Evolutionary conservation across 1,140 invertebrate genomes (phyloP), one percentile per base, ranked within the genome.

Genomic region (Reticulitermes speratus): DNA sequence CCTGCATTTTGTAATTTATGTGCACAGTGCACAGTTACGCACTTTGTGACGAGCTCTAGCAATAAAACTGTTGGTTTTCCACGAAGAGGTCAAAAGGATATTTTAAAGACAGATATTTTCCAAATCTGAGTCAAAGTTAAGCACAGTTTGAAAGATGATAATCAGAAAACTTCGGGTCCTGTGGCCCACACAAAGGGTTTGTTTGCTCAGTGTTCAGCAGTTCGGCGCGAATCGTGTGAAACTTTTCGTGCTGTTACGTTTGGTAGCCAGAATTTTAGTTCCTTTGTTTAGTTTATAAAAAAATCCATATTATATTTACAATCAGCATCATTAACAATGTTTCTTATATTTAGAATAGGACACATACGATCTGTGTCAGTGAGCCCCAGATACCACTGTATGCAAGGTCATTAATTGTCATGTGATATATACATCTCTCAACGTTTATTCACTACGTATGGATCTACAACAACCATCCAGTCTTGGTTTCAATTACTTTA

Each of bases 291-390:
- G n/a, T 30, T 30, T 75, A 65, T 65, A 75, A 75, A 75, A 75
- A 75, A 75, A n/a, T 75, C 25, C n/a, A 16, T 75, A 75, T 30
- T 75, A 30, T 75, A 75, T 75, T 75, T 75, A 75, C 65, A 75
- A 8, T 55, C n/a, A 75, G 65, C 65, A 19, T 75, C 65, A 75
- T 75, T 75, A 75, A 75, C 14, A 75, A 30, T 7, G 59, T 65
- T 75, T 75, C n/a, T 75, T 14, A 6, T 75, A 75, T 75, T 75
- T 75, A 75, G 65, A 75, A 75, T 30, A 75, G 65, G 65, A 75
- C 25, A 30, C 65, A 75, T 25, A 75, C 25, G 14, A 30, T 2
- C 65, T 14, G 25, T 75, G 65, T 30, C 65, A 30, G 65, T 11
- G 65, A 75, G 25, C n/a, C 25, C 65, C 65, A 30, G 25, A 75